Percentiles rank a stretch among this genome's conserved stretches.
These are phyloP conservation scores for Nematostella vectensis DNA, from an alignment of 92 coral and sea anemone species.

Conservation along the genomic window DNA sequence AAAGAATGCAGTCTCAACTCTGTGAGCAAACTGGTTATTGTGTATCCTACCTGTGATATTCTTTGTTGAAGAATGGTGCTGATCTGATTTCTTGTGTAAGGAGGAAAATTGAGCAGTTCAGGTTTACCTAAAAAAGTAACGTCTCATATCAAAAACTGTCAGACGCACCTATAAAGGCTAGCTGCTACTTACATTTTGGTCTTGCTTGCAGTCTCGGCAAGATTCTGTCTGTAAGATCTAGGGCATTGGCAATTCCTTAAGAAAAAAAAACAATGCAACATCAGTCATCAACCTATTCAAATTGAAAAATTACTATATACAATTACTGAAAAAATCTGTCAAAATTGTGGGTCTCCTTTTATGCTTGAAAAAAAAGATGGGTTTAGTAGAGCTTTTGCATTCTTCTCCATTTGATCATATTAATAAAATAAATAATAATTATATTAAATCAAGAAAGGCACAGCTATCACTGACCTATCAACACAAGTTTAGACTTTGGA, in stretches of 20 bases:
- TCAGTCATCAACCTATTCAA: no score
- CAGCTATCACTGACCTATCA: slow-evolving; percentile 74
- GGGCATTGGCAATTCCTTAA: slow-evolving; percentile 95
- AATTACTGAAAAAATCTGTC: no score
- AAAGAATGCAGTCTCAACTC: not conserved
- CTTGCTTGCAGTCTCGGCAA: slow-evolving; percentile 93
- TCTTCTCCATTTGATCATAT: no score
- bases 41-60: slow-evolving; percentile 68
- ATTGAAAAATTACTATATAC: no score
- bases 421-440: no score
- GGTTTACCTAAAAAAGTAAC: slow-evolving; percentile 68
- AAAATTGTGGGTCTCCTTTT: no score
- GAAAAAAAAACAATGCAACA: not conserved
- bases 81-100: slow-evolving; percentile 86
- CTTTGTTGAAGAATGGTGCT: slow-evolving; percentile 70
- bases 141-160: not conserved
- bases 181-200: slow-evolving; percentile 71
- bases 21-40: not conserved
- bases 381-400: no score
- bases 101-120: slow-evolving; percentile 80
- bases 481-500: slow-evolving; percentile 69
- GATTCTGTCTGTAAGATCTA: slow-evolving; percentile 93
- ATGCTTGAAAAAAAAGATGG: no score
- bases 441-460: no score
- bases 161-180: not conserved